Percentiles rank a stretch among this genome's conserved stretches.
These are phyloP conservation scores for Coregonus clupeaformis DNA, from an alignment of 2,113 vertebrate genomes.

Conservation along the genomic window DNA sequence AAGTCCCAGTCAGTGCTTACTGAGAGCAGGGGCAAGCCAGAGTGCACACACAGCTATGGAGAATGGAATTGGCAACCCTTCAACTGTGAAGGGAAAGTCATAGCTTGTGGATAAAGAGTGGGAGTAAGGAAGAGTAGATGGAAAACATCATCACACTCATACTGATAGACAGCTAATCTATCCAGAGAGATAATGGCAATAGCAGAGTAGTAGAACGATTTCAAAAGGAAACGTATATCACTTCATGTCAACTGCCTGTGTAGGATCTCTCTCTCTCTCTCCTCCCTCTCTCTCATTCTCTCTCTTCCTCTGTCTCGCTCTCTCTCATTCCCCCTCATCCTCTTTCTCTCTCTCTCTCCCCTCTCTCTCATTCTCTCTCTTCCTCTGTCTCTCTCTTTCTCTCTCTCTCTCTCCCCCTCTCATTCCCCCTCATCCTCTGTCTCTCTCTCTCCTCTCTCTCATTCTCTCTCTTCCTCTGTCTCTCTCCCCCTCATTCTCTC, in stretches of 20 bases:
- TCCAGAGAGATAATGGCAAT: no score
- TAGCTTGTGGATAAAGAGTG: no score
- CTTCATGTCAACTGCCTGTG: slow-evolving; percentile 45
- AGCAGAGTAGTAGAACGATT: no score
- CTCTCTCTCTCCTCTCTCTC: neutral
- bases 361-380: no score
- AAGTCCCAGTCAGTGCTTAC: no score
- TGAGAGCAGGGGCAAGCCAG: no score
- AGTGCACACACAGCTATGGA: no score
- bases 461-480: neutral
- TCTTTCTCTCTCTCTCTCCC: neutral
- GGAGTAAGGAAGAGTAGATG: no score
- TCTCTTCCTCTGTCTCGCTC: neutral
- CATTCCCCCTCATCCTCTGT: neutral
- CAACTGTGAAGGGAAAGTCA: no score
- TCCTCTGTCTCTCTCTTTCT: neutral
- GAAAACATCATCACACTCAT: no score
- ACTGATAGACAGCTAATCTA: no score
- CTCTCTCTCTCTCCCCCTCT: neutral
- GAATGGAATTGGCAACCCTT: no score
- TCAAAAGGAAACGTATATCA: neutral
- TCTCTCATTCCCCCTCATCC: neutral
- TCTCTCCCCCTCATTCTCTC: neutral
- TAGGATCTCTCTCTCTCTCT: neutral
- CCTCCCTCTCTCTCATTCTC: neutral